phyloP scores from a whole-genome alignment of 2,113 vertebrate genomes.

The Cyrtonyx montezumae region DNA sequence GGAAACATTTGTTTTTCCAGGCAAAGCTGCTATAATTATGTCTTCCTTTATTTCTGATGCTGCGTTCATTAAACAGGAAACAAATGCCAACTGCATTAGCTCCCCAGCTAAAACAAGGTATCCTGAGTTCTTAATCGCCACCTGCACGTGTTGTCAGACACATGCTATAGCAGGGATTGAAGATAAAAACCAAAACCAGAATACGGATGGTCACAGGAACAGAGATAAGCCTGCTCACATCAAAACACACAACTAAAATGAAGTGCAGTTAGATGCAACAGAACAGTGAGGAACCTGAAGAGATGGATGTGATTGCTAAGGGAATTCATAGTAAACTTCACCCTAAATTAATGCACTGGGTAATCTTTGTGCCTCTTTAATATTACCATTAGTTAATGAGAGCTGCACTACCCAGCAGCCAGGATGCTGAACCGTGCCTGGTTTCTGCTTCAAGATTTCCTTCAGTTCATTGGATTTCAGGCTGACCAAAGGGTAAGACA shows the following conservation, averaged over 20 bases:
- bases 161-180: neutral
- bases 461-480: neutral
- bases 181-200: neutral
- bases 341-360: neutral
- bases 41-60: neutral
- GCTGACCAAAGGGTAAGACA: neutral
- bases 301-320: neutral
- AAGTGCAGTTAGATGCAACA: neutral
- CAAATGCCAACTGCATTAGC: neutral
- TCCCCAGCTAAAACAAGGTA: neutral
- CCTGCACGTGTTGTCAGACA: neutral
- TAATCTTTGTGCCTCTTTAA: neutral
- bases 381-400: neutral
- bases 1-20: neutral
- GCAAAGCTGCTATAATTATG: neutral
- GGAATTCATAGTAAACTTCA: neutral
- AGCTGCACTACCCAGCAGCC: neutral
- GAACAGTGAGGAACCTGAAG: neutral
- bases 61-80: neutral
- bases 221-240: neutral
- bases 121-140: neutral
- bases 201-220: rapidly evolving
- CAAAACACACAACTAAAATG: neutral
- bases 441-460: neutral
- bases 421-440: neutral